phyloP scores from a whole-genome alignment of 2,113 vertebrate genomes.

The Dicrurus megarhynchus region DNA sequence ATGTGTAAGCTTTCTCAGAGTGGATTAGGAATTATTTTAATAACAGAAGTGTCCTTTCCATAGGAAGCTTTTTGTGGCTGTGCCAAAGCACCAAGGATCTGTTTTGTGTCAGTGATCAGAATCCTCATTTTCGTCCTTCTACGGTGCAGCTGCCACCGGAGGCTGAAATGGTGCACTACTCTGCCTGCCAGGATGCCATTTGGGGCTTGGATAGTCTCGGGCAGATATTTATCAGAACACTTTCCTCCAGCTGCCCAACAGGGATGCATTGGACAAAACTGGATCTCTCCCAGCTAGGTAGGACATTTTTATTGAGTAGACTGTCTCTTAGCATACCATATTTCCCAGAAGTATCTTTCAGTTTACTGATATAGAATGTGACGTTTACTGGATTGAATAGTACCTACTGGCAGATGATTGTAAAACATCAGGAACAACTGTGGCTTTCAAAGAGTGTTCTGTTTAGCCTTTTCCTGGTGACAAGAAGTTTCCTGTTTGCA shows the following conservation, averaged over 20 bases:
- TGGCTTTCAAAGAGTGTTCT: background rate
- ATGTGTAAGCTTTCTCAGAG: background rate
- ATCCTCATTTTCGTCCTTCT: conserved; percentile 85
- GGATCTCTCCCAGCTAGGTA: conserved; percentile 97
- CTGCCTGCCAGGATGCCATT: conserved; percentile 89
- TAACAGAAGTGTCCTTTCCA: background rate
- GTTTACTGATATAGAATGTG: background rate
- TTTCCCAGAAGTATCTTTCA: background rate
- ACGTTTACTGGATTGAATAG: background rate
- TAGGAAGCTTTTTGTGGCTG: conserved; percentile 93
- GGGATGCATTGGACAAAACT: conserved; percentile 92
- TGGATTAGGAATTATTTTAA: background rate
- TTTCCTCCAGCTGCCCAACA: conserved; percentile 85
- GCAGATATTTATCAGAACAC: conserved; percentile 85
- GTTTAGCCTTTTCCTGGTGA: background rate
- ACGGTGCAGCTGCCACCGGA: conserved; percentile 86
- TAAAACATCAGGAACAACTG: background rate
- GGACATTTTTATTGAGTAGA: background rate
- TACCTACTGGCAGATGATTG: background rate
- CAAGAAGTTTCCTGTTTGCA: background rate
- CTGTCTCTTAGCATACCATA: background rate
- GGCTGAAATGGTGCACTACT: conserved; percentile 84
- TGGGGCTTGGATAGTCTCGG: conserved; percentile 89
- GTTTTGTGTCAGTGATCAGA: conserved; percentile 88
- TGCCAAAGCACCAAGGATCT: conserved; percentile 94